Conservation (phyloP, 1,140 invertebrate genomes). For the Lepidotrigona ventralis region DNA sequence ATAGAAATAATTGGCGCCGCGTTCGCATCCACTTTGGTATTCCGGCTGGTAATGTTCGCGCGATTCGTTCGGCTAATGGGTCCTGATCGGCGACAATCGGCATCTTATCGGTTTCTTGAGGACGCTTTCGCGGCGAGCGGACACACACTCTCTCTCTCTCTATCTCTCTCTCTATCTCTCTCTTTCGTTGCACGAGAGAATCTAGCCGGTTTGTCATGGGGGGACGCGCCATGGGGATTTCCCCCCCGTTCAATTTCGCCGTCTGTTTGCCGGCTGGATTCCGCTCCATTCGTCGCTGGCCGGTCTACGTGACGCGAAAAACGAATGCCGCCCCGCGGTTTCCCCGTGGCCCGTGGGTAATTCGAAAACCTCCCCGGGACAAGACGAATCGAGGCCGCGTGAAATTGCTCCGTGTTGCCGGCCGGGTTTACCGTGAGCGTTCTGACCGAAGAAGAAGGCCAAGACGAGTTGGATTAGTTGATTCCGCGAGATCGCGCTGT, state of each 20-base stretch:
- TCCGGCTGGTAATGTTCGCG: slow-evolving; percentile 40
- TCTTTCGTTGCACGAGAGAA: neutral
- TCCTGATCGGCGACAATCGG: slow-evolving; percentile 56
- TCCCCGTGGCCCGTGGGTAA: slow-evolving; percentile 5
- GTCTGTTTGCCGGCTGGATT: slow-evolving; percentile 34
- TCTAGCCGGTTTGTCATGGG: neutral
- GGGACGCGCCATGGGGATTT: slow-evolving; percentile 12
- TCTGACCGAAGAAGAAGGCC: neutral
- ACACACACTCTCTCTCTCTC: neutral
- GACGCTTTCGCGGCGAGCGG: slow-evolving; percentile 8
- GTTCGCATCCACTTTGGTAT: slow-evolving; percentile 15
- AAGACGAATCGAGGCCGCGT: slow-evolving; percentile 32
- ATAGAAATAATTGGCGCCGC: slow-evolving; percentile 25
- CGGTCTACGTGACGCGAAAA: slow-evolving; percentile 51
- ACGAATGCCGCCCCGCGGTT: slow-evolving; percentile 31
- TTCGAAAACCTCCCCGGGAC: slow-evolving; percentile 17
- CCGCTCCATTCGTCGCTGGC: slow-evolving; percentile 45
- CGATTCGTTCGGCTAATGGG: slow-evolving; percentile 55
- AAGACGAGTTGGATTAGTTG: neutral
- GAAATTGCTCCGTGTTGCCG: slow-evolving; percentile 16
- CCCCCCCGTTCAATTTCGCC: slow-evolving; percentile 19
- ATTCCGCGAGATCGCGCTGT: neutral
- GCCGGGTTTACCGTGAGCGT: neutral
- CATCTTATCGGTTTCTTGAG: slow-evolving; percentile 52
- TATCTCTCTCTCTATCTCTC: too few species aligned